Evolutionary conservation across 1,140 invertebrate genomes (phyloP).

Genomic region (Yoshiicerus persimilis): DNA sequence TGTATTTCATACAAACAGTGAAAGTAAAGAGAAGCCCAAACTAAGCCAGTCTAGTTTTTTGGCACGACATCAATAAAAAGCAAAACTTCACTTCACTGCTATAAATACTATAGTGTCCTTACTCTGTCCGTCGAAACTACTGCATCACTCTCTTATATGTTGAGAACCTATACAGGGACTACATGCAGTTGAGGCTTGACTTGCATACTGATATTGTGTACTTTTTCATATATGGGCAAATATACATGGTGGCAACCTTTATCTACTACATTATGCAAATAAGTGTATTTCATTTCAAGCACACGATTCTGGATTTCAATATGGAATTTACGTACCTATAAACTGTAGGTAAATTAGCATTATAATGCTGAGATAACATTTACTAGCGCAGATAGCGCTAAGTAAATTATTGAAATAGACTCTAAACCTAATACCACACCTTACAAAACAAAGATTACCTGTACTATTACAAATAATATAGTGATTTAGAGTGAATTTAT

Average conservation of each 20-base stretch:
- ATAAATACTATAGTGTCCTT: background rate
- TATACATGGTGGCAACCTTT: too few relatives aligned
- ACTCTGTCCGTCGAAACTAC: background rate
- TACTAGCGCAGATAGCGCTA: too few relatives aligned
- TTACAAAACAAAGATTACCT: too few relatives aligned
- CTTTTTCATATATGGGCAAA: too few relatives aligned
- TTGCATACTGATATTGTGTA: background rate
- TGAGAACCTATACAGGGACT: background rate
- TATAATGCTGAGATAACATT: too few relatives aligned
- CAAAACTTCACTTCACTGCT: background rate
- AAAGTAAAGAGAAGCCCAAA: background rate
- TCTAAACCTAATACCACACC: too few relatives aligned
- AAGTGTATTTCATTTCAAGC: too few relatives aligned
- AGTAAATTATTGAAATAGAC: too few relatives aligned
- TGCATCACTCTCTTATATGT: background rate
- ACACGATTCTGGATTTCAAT: too few relatives aligned
- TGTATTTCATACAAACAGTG: background rate
- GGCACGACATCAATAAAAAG: slow-evolving; percentile 16
- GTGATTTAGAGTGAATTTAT: background rate
- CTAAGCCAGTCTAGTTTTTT: background rate
- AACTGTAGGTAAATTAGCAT: too few relatives aligned
- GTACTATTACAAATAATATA: background rate
- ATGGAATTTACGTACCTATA: too few relatives aligned
- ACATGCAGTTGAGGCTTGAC: background rate
- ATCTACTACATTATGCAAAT: too few relatives aligned